Base-by-base conservation (phyloP, 2,797 vertebrate species). In the Dendrocincla tyrannina region DNA sequence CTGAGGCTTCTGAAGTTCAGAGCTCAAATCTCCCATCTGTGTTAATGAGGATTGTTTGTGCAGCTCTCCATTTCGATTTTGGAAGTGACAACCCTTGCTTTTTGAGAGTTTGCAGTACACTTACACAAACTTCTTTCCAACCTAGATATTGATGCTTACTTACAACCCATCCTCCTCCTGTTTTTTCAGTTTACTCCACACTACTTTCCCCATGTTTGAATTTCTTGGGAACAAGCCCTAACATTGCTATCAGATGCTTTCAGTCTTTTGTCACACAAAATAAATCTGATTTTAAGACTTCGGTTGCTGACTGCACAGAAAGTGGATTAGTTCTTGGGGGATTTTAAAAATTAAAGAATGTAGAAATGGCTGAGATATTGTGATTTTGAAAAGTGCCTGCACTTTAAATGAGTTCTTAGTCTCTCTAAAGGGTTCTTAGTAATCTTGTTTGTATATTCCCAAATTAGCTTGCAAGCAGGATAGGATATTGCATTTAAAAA, bases 291-390 rank as follows among this genome's bases (percentile, higher is more conserved):
- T 92, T 81, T 53, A 59, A 76, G 66, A n/a, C 28, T 84, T 59
- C 4, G 39, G 50, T 62, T 59, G 78, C 73, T 93, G 82, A 87
- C 91, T 85, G 78, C 70, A 52, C 39, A 37, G 76, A 83, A 86
- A 94, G 56, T 88, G 77, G 86, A 84, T 77, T 53, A 59, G 53
- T 75, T 91, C 81, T 83, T 82, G 83, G 59, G 94, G 85, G 86
- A 87, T 90, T 94, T 97, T 79, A 95, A 94, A 94, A 93, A 93
- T 76, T 94, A 82, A 96, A 95, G 93, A 63, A 64, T 9, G 56
- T 91, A 74, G 35, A 92, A 94, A 73, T 85, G 44, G 70, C 77
- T n/a, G 49, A 67, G 84, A 82, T 73, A 60, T 1, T 89, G 49
- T 76, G 59, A 60, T 92, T 94, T 91, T 85, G 77, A 42, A 39